phyloP scores from a whole-genome alignment of 2,888 invertebrate genomes.

The Notocelia uddmanniana region DNA sequence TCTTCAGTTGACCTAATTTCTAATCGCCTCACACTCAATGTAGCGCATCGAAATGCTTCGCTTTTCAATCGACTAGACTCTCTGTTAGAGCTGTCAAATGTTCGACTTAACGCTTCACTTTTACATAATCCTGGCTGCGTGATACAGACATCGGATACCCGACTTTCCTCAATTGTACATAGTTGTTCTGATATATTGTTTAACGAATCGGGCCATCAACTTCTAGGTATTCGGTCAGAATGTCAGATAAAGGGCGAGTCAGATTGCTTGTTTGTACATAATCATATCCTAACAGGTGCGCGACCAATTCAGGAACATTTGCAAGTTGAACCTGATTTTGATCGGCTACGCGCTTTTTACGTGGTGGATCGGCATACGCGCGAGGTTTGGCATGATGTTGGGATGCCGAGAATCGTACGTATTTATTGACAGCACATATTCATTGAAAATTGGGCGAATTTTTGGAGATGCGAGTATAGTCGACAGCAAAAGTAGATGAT shows the following conservation, averaged over 20 bases:
- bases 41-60: neutral
- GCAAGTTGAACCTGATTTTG: neutral
- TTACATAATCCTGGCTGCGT: neutral
- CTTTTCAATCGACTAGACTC: neutral
- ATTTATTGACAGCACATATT: neutral
- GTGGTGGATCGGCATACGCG: neutral
- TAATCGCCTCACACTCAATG: neutral
- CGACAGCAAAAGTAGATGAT: too few species aligned
- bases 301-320: neutral
- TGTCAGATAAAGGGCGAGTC: neutral
- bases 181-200: neutral
- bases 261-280: neutral
- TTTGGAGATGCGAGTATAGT: too few species aligned
- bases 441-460: neutral
- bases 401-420: neutral
- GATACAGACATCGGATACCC: neutral
- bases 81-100: neutral
- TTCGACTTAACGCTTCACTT: neutral
- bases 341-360: neutral
- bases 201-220: neutral
- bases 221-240: neutral
- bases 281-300: neutral
- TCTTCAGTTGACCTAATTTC: neutral
- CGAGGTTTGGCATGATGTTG: neutral
- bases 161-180: neutral